Percentiles rank a stretch among this genome's conserved stretches.
These are phyloP conservation scores for Progne subis DNA, from an alignment of 2,113 vertebrate species.

Conservation along the genomic window DNA sequence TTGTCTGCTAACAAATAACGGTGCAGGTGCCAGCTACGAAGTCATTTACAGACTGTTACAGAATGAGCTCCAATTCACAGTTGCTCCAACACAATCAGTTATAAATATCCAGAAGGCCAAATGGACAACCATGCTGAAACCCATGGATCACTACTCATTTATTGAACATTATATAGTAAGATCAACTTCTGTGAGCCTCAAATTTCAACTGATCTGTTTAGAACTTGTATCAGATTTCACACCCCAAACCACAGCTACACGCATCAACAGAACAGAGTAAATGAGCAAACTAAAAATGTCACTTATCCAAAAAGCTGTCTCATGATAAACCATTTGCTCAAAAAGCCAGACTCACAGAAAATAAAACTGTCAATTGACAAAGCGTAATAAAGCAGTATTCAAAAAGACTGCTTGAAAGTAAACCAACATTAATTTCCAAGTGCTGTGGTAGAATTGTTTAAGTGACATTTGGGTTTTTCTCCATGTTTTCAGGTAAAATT, in stretches of 20 bases:
- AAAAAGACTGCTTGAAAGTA: not conserved
- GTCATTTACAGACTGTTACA: not conserved
- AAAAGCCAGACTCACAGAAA: not conserved
- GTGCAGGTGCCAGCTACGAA: not conserved
- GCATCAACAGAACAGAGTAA: not conserved
- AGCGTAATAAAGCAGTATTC: not conserved
- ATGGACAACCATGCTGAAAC: fast-evolving
- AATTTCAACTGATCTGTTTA: not conserved
- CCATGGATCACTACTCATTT: not conserved
- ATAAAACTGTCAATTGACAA: not conserved
- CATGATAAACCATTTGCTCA: not conserved
- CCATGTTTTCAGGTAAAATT: not conserved
- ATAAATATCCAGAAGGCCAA: not conserved
- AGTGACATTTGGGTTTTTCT: not conserved
- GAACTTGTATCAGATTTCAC: not conserved
- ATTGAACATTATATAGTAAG: not conserved
- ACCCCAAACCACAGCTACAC: not conserved
- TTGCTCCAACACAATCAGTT: not conserved
- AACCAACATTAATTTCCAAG: not conserved
- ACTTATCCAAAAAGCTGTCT: not conserved
- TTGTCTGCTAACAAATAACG: not conserved
- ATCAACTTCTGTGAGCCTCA: not conserved
- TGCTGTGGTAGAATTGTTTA: not conserved
- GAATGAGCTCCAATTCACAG: not conserved
- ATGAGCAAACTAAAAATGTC: not conserved